These are phyloP conservation scores for Leucophenga maculata DNA, from an alignment of 2,888 invertebrate species.

Conservation along the genomic window DNA sequence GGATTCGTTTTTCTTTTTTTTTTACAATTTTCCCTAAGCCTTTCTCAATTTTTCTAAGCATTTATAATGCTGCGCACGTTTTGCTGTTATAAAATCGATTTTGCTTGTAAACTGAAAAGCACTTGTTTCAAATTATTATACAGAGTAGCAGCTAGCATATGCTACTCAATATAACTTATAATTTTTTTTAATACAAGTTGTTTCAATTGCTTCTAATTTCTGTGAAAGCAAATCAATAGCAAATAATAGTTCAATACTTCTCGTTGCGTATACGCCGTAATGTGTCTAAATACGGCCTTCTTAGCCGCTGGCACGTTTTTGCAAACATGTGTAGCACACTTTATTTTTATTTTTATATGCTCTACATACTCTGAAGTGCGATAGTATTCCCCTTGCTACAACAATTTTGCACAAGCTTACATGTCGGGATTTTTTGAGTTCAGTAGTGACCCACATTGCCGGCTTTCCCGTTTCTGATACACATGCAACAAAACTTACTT, in stretches of 20 bases:
- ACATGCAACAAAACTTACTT: conserved; percentile 53
- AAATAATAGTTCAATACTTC: not conserved
- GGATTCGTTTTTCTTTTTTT: not conserved
- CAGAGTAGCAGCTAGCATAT: too few species aligned
- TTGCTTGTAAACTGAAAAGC: not conserved
- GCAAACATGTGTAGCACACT: conserved; percentile 11
- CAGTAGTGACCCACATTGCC: conserved; percentile 43
- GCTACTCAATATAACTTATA: too few species aligned
- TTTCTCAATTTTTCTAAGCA: not conserved
- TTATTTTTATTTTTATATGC: conserved; percentile 26
- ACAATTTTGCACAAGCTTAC: not conserved
- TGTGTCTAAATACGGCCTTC: not conserved
- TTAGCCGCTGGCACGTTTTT: conserved; percentile 20
- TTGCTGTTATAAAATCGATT: not conserved
- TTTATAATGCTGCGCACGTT: conserved; percentile 12
- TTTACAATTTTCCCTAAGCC: too few species aligned
- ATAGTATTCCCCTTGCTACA: conserved; percentile 35
- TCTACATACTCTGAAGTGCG: not conserved
- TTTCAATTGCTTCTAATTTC: too few species aligned
- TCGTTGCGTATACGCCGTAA: not conserved
- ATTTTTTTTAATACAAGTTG: too few species aligned
- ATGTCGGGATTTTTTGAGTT: conserved; percentile 45
- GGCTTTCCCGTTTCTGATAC: too few species aligned
- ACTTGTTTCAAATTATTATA: too few species aligned
- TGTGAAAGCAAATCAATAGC: conserved; percentile 19